A percentile compares a stretch with the other conserved stretches of the same genome.
These are phyloP conservation scores for Ectemnius cavifrons DNA, from an alignment of 2,888 invertebrate species.

Conservation along the genomic window DNA sequence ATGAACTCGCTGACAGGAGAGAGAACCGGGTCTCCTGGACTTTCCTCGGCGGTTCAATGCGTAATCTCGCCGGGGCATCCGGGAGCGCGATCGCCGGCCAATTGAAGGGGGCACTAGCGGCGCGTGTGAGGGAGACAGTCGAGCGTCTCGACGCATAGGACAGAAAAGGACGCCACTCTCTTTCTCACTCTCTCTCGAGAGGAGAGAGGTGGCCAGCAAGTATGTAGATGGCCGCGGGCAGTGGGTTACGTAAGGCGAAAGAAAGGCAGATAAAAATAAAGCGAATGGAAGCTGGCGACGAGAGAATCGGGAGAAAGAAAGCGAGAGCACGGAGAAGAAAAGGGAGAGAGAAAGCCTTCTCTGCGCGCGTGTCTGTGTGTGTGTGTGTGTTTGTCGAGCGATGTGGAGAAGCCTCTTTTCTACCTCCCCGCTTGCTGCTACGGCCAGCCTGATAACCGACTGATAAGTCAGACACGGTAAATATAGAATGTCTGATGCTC, in stretches of 20 bases:
- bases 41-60: conserved; percentile 1
- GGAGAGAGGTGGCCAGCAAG: neutral
- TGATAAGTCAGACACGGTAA: conserved; percentile 64
- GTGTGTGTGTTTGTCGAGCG: conserved; percentile 37
- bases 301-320: conserved; percentile 23
- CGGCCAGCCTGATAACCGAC: conserved; percentile 58
- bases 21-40: too few relatives aligned
- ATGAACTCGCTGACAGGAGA: too few relatives aligned
- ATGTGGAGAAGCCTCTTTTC: conserved; percentile 46
- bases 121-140: too few relatives aligned
- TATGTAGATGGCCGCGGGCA: neutral
- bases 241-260: conserved; percentile 5
- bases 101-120: too few relatives aligned
- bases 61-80: too few relatives aligned
- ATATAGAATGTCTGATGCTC: conserved; percentile 57
- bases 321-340: neutral
- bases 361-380: too few relatives aligned
- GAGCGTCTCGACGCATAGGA: too few relatives aligned
- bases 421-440: conserved; percentile 39
- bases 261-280: conserved; percentile 21
- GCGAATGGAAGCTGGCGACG: conserved; percentile 7
- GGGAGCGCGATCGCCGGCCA: too few relatives aligned
- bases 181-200: neutral
- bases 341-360: neutral
- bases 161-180: too few relatives aligned